Conservation (phyloP, 2,888 invertebrate species). For the Drosophila meridionalis region DNA sequence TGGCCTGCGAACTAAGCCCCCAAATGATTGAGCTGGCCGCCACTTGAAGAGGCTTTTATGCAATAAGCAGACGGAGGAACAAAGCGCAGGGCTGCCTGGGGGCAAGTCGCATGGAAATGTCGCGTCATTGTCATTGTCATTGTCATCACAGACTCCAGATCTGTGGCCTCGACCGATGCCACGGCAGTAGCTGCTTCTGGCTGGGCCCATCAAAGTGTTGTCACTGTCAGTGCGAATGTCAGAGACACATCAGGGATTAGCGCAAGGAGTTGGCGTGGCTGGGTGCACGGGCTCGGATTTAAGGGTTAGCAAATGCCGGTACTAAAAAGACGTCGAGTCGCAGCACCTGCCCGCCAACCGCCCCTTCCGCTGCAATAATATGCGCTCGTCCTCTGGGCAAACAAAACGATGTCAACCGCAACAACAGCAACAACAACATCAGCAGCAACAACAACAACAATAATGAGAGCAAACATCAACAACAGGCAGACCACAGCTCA, state of each 20-base stretch:
- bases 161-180: not conserved
- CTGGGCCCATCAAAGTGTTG: conserved; percentile 84
- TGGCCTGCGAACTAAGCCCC: conserved; percentile 39
- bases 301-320: conserved; percentile 78
- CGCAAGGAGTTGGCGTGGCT: conserved; percentile 56
- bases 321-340: conserved; percentile 30
- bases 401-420: conserved; percentile 81
- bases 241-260: conserved; percentile 85
- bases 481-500: conserved; percentile 62
- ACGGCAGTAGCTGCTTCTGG: conserved; percentile 17
- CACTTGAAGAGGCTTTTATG: conserved; percentile 53
- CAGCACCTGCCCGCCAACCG: conserved; percentile 41
- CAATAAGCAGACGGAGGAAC: conserved; percentile 36
- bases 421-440: conserved; percentile 65
- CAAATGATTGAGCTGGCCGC: conserved; percentile 49
- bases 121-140: conserved; percentile 55
- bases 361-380: conserved; percentile 12
- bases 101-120: conserved; percentile 46
- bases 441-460: conserved; percentile 66
- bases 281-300: conserved; percentile 54
- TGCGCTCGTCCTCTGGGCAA: conserved; percentile 68
- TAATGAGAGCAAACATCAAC: conserved; percentile 82
- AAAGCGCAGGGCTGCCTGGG: conserved; percentile 12
- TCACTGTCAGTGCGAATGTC: conserved; percentile 84
- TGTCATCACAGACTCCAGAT: conserved; percentile 13